Evolutionary conservation across 2,888 invertebrate species (phyloP).

Genomic region (Encarsia formosa): DNA sequence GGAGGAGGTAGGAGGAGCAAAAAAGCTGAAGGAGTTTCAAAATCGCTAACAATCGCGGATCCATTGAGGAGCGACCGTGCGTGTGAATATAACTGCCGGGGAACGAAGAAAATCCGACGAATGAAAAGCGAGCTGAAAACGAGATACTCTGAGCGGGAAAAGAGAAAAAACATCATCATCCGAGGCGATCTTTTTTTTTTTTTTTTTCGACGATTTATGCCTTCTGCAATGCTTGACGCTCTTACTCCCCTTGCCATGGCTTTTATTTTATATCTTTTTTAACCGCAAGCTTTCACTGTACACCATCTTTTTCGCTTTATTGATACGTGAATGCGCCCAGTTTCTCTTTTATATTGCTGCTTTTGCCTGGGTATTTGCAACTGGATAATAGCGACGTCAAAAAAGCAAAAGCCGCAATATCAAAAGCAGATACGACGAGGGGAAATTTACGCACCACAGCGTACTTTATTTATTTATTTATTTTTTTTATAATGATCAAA

Average conservation of each 20-base stretch:
- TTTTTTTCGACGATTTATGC: neutral
- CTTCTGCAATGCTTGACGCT: neutral
- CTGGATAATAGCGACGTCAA: no score
- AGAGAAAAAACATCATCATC: neutral
- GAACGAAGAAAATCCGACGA: conserved; percentile 15
- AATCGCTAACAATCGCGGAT: conserved; percentile 44
- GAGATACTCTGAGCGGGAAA: neutral
- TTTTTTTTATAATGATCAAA: no score
- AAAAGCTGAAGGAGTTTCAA: conserved; percentile 4
- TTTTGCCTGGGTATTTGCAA: no score
- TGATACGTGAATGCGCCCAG: conserved; percentile 6
- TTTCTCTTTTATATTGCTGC: conserved; percentile 1
- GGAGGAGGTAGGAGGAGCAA: neutral
- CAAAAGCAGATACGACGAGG: no score
- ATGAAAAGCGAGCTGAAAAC: conserved; percentile 20
- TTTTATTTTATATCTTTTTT: neutral
- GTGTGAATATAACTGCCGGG: conserved; percentile 46
- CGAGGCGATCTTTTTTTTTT: neutral
- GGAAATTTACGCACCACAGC: no score
- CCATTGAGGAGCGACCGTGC: conserved; percentile 44
- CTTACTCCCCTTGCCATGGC: neutral
- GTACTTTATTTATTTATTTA: no score
- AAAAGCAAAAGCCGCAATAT: no score
- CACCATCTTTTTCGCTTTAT: neutral
- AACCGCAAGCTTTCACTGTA: neutral